Evolutionary conservation across 1,140 invertebrate species (phyloP).

Genomic region (Arion vulgaris): DNA sequence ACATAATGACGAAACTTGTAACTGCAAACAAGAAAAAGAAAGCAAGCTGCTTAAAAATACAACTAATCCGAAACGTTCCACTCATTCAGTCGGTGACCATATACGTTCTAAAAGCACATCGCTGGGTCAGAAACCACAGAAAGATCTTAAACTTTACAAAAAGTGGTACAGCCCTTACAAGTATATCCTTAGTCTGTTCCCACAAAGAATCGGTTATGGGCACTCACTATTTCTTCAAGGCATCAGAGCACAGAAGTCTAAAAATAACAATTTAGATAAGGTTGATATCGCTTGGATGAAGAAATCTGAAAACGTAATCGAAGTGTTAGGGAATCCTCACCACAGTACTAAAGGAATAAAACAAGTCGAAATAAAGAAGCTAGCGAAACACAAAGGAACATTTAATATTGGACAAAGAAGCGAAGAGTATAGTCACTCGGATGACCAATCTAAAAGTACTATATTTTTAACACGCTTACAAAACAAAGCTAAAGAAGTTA

Average conservation of each 20-base stretch:
- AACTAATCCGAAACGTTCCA: too few species aligned
- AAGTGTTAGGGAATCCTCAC: background rate
- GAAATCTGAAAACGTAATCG: background rate
- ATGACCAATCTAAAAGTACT: background rate
- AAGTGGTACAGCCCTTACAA: background rate
- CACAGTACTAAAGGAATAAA: background rate
- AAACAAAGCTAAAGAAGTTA: too few species aligned
- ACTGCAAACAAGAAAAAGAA: too few species aligned
- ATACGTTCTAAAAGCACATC: background rate
- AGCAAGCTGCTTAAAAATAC: too few species aligned
- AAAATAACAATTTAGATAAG: background rate
- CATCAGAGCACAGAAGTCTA: background rate
- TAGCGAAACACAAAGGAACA: background rate
- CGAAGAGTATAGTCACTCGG: background rate
- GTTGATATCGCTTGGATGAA: background rate
- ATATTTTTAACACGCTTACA: too few species aligned
- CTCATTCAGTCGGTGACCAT: background rate
- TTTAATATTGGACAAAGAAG: background rate
- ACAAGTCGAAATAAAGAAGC: background rate
- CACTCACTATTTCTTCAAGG: background rate
- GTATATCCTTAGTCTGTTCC: background rate
- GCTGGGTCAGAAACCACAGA: background rate
- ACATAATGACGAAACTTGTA: too few species aligned
- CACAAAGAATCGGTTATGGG: background rate
- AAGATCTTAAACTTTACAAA: background rate